phyloP scores from a whole-genome alignment of 2,888 invertebrate genomes.

The Leptogaster cylindrica region DNA sequence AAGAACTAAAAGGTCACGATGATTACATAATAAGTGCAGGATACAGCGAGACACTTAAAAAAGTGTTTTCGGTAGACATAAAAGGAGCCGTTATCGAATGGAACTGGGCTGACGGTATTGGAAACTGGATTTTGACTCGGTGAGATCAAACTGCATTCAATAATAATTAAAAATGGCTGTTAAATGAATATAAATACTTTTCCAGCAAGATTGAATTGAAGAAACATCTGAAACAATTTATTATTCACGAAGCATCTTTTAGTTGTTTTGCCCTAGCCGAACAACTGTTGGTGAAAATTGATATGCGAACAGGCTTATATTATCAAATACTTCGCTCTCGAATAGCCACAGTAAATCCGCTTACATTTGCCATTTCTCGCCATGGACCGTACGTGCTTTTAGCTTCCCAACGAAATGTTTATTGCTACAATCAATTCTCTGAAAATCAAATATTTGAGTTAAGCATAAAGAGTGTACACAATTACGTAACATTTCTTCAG shows the following conservation, averaged over 20 bases:
- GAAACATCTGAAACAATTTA: neutral
- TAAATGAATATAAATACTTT: no score
- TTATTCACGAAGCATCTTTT: neutral
- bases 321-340: neutral
- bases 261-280: neutral
- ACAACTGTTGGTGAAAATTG: neutral
- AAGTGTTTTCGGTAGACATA: conserved; percentile 31
- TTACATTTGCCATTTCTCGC: neutral
- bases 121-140: neutral
- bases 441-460: neutral
- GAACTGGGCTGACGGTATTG: neutral
- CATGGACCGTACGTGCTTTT: conserved; percentile 1
- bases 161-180: no score
- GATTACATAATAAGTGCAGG: conserved; percentile 26
- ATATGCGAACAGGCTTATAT: neutral
- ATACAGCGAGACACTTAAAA: conserved; percentile 1
- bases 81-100: conserved; percentile 39
- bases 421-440: conserved; percentile 13
- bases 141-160: neutral
- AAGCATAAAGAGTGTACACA: neutral
- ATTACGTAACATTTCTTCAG: neutral
- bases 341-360: neutral
- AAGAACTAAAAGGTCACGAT: conserved; percentile 30
- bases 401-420: neutral
- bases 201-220: no score